Base-by-base conservation (phyloP, 2,888 invertebrate species). In the Luperina testacea region DNA sequence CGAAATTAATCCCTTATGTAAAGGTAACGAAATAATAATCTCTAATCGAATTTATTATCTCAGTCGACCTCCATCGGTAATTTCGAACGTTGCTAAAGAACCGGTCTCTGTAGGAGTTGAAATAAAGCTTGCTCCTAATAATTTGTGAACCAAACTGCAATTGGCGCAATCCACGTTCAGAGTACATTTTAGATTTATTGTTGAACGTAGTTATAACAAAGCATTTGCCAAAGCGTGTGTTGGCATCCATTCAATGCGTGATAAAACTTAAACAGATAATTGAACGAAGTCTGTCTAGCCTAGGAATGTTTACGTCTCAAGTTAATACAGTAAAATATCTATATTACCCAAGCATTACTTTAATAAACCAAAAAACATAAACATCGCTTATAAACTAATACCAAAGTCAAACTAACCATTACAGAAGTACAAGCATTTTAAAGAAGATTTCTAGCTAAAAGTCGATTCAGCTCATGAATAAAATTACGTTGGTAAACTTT, bases 41-140 rank as follows among this genome's bases (percentile, higher is more conserved):
- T 73, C 68, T 73, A 87, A 85, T 89, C 32, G 82, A 86, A 89
- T 90, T 87, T 85, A 86, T 75, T 80, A 89, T 89, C 83, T 88
- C 82, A 84, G 89, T 89, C 90, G 92, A 90, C 94, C 93, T 93
- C 92, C 89, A 87, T 83, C 83, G 86, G 85, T 90, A 92, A 92
- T 92, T 90, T 89, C 78, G 88, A 89, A 86, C 87, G 92, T 94
- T 93, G 91, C 92, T 87, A 93, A 92, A 91, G 82, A 92, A 93
- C 93, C 91, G 90, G 92, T 92, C 87, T 87, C 70, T 89, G 91
- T 92, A 91, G 91, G 90, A 91, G 88, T 89, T 82, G 88, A 89
- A 90, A 90, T 90, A 88, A 88, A 87, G 87, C 85, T 83, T 88
- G 84, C 76, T 80, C 73, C 78, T 88, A 88, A 83, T 77, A 75